Evolutionary conservation across 2,113 vertebrate genomes (phyloP).

Genomic region (Diadophis punctatus): DNA sequence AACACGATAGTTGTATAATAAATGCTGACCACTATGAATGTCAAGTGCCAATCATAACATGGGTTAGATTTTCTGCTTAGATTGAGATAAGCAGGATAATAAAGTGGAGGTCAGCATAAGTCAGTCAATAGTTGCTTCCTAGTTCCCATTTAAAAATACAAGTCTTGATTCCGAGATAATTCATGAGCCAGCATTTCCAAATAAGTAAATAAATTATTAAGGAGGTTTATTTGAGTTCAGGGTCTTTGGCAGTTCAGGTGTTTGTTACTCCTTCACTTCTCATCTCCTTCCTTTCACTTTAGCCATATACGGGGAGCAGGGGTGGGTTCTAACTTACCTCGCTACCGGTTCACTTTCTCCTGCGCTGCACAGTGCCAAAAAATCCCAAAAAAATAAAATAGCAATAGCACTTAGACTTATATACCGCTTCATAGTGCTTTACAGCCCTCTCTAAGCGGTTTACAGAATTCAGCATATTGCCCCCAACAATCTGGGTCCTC

Average conservation of each 20-base stretch:
- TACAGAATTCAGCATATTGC: no score
- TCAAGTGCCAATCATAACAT: background rate
- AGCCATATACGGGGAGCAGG: background rate
- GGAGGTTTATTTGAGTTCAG: background rate
- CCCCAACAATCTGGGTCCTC: no score
- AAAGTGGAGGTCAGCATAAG: background rate
- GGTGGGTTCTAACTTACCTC: no score
- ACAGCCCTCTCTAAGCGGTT: no score
- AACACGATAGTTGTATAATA: background rate
- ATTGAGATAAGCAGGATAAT: background rate
- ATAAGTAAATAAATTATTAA: background rate
- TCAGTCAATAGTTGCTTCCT: background rate
- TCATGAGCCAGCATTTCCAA: background rate
- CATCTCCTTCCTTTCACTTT: background rate
- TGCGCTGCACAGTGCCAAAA: no score
- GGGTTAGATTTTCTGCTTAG: background rate
- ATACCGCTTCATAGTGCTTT: no score
- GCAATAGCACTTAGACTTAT: no score
- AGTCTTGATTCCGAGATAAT: background rate
- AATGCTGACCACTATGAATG: background rate
- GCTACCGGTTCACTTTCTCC: no score
- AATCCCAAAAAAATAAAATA: no score
- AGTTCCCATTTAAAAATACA: background rate
- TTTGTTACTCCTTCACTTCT: background rate
- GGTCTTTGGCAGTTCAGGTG: background rate